These are phyloP conservation scores for Microctonus hyperodae DNA, from an alignment of 2,888 invertebrate species.

Conservation along the genomic window DNA sequence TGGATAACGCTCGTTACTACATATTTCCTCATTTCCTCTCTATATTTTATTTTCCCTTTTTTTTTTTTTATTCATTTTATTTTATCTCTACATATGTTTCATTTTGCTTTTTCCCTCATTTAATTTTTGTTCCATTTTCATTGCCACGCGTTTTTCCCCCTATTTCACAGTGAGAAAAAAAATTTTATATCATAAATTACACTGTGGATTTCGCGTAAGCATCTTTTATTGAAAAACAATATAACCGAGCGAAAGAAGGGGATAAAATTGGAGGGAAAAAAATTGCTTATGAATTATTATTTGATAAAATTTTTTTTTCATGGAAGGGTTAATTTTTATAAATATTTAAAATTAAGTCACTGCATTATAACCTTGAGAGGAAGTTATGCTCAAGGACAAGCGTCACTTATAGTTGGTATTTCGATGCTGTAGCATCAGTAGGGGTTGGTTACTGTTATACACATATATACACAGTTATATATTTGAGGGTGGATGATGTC, in stretches of 20 bases:
- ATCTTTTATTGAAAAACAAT: too few relatives aligned
- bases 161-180: too few relatives aligned
- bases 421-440: constrained; percentile 14
- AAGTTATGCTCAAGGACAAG: constrained; percentile 24
- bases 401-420: constrained; percentile 26
- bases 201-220: too few relatives aligned
- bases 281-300: neutral
- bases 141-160: too few relatives aligned
- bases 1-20: constrained; percentile 20
- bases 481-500: neutral
- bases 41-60: too few relatives aligned
- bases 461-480: neutral
- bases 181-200: too few relatives aligned
- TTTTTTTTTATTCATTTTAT: neutral
- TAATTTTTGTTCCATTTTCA: neutral
- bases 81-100: neutral
- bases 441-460: neutral
- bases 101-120: neutral
- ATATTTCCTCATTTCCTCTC: neutral
- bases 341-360: constrained; percentile 1
- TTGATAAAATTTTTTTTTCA: neutral
- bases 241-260: too few relatives aligned
- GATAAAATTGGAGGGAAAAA: too few relatives aligned
- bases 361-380: neutral
- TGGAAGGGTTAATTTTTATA: neutral